A percentile compares a stretch with the other conserved stretches of the same genome.
phyloP scores from a whole-genome alignment of 2,113 vertebrate genomes.

The Nerophis lumbriciformis region DNA sequence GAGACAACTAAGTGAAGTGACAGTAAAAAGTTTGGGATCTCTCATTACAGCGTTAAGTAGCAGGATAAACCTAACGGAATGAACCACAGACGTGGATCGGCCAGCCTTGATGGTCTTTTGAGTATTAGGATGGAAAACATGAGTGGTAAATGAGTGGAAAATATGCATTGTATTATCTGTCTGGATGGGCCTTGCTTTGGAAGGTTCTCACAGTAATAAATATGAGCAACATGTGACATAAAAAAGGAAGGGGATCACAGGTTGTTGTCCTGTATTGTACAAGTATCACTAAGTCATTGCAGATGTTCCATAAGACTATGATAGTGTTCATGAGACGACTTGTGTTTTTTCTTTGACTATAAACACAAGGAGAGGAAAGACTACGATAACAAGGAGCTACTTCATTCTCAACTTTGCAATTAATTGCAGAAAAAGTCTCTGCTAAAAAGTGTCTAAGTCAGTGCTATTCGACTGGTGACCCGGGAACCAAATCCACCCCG shows the following conservation, averaged over 20 bases:
- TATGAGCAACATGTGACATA: constrained; percentile 42
- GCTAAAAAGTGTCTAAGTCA: too few relatives aligned
- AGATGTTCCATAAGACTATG: not conserved
- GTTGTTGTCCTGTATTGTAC: constrained; percentile 2
- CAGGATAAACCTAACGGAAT: constrained; percentile 36
- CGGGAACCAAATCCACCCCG: too few relatives aligned
- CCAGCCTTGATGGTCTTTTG: constrained; percentile 36
- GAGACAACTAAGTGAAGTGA: constrained; percentile 41
- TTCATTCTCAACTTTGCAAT: not conserved
- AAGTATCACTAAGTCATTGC: not conserved
- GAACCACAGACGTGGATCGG: constrained; percentile 23
- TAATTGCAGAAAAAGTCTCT: not conserved
- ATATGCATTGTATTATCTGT: constrained; percentile 51
- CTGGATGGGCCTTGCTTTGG: constrained; percentile 24
- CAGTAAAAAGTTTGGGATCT: constrained; percentile 34
- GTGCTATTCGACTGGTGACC: too few relatives aligned
- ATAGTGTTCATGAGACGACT: too few relatives aligned
- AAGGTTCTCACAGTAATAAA: constrained; percentile 44
- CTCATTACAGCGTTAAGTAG: constrained; percentile 32
- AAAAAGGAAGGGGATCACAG: constrained; percentile 35
- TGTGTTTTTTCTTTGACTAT: too few relatives aligned
- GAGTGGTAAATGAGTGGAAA: constrained; percentile 52
- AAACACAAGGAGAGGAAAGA: too few relatives aligned
- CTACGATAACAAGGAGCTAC: not conserved
- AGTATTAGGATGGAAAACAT: constrained; percentile 48